phyloP scores from a whole-genome alignment of 92 coral and sea anemone genomes.

The Actinostola sp. region DNA sequence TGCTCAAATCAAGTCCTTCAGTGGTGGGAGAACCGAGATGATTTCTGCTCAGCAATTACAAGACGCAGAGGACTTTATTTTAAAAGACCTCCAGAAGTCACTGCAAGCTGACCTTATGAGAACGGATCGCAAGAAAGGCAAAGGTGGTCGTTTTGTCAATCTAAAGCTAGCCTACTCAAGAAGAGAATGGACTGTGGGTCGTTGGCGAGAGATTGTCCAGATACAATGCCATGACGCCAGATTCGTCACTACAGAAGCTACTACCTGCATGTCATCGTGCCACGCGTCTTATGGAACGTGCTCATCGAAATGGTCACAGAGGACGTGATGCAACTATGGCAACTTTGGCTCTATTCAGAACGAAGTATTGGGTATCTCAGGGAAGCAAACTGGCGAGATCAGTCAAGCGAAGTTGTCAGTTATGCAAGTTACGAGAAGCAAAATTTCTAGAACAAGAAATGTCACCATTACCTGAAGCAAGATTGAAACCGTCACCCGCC shows the following conservation, averaged over 20 bases:
- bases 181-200: slow-evolving; percentile 61
- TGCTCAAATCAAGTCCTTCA: slow-evolving; percentile 45
- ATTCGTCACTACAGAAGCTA: slow-evolving; percentile 60
- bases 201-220: slow-evolving; percentile 52
- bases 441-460: slow-evolving; percentile 55
- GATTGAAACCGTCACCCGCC: slow-evolving; percentile 57
- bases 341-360: slow-evolving; percentile 39
- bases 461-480: slow-evolving; percentile 56
- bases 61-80: slow-evolving; percentile 62
- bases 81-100: slow-evolving; percentile 44
- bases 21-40: slow-evolving; percentile 49
- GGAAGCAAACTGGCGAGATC: slow-evolving; percentile 60
- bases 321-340: slow-evolving; percentile 67
- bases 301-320: slow-evolving; percentile 39
- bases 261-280: slow-evolving; percentile 68
- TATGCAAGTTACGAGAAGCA: slow-evolving; percentile 61
- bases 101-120: slow-evolving; percentile 21
- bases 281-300: slow-evolving; percentile 57
- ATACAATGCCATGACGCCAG: slow-evolving; percentile 63
- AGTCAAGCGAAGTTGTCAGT: slow-evolving; percentile 56
- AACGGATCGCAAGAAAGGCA: slow-evolving; percentile 26
- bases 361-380: slow-evolving; percentile 65
- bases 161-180: slow-evolving; percentile 60
- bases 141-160: slow-evolving; percentile 54
- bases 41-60: slow-evolving; percentile 48